These are phyloP conservation scores for Hymenopus coronatus DNA, from an alignment of 2,888 invertebrate genomes.

Conservation along the genomic window DNA sequence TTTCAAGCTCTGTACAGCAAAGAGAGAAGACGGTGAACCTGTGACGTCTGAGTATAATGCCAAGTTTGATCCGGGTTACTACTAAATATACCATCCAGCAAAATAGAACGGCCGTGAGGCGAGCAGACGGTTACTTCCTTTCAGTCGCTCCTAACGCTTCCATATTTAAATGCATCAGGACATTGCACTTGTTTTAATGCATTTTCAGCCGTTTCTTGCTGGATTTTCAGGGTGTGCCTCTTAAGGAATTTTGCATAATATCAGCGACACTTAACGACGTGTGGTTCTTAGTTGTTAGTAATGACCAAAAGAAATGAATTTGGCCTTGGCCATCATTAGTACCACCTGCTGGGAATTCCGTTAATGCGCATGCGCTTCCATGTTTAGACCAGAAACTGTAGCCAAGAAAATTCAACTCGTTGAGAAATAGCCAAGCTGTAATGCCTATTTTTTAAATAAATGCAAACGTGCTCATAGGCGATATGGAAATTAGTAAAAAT, in stretches of 20 bases:
- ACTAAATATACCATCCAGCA: not conserved
- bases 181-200: not conserved
- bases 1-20: not conserved
- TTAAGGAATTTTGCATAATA: not conserved
- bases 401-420: not conserved
- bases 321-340: not conserved
- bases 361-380: not conserved
- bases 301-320: not conserved
- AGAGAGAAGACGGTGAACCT: not conserved
- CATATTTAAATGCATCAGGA: not conserved
- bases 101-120: not conserved
- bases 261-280: no score
- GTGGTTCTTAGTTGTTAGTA: not conserved
- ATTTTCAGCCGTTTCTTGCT: not conserved
- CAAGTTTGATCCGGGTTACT: not conserved
- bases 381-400: not conserved
- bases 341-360: not conserved
- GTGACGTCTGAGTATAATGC: not conserved
- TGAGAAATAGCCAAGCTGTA: not conserved
- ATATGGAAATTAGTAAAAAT: no score
- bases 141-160: not conserved
- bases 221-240: not conserved
- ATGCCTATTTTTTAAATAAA: not conserved
- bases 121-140: not conserved
- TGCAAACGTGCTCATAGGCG: not conserved